Percentiles rank a stretch among this genome's conserved stretches.
phyloP scores from a whole-genome alignment of 2,113 vertebrate genomes.

The Percina caprodes region DNA sequence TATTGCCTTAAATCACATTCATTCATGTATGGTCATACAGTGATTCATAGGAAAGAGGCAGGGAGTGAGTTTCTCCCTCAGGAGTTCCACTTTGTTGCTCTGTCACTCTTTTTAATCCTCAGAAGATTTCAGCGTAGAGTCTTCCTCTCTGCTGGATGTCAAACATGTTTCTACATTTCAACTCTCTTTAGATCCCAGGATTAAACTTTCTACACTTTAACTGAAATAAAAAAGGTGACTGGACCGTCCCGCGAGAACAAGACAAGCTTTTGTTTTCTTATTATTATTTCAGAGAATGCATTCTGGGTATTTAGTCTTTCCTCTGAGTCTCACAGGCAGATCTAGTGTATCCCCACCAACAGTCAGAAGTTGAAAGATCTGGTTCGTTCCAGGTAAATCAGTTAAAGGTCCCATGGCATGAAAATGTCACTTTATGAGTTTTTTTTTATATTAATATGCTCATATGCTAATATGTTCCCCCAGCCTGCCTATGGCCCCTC shows the following conservation, averaged over 20 bases:
- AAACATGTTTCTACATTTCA: background rate
- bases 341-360: too few species aligned
- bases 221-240: background rate
- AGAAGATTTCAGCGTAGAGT: background rate
- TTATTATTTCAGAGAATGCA: background rate
- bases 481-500: too few species aligned
- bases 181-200: slow-evolving; percentile 3
- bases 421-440: too few species aligned
- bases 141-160: background rate
- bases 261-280: slow-evolving; percentile 2
- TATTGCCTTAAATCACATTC: slow-evolving; percentile 1
- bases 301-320: background rate
- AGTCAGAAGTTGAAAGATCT: too few species aligned
- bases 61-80: slow-evolving; percentile 11
- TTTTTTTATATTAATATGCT: too few species aligned
- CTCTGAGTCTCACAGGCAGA: background rate
- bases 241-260: slow-evolving; percentile 2
- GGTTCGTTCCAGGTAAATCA: too few species aligned
- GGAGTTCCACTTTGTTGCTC: slow-evolving; percentile 33
- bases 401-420: too few species aligned
- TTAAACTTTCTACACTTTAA: slow-evolving; percentile 10
- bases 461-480: too few species aligned
- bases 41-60: slow-evolving; percentile 35
- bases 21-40: slow-evolving; percentile 1
- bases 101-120: slow-evolving; percentile 2